These are phyloP conservation scores for Psettodes erumei DNA, from an alignment of 2,113 vertebrate species.

Conservation along the genomic window DNA sequence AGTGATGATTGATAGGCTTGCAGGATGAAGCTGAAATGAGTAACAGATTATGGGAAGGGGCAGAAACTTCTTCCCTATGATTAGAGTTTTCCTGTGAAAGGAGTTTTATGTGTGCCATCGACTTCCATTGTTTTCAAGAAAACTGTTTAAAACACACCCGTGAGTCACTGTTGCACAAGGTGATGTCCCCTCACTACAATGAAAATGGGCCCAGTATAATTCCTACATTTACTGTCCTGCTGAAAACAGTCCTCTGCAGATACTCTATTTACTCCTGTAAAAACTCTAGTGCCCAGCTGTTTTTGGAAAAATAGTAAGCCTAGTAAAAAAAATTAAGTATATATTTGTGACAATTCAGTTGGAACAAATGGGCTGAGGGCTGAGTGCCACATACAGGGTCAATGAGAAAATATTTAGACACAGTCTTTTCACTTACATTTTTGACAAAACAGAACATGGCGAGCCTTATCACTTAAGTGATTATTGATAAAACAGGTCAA, in stretches of 20 bases:
- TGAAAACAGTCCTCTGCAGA: not conserved
- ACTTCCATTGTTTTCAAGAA: not conserved
- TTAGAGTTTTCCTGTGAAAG: constrained; percentile 31
- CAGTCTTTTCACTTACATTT: not conserved
- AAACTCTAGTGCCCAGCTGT: too few species aligned
- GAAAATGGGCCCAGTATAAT: not conserved
- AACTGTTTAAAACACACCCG: not conserved
- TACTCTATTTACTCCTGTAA: not conserved
- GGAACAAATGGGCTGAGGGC: not conserved
- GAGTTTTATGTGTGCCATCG: not conserved
- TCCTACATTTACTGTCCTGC: not conserved
- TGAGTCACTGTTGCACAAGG: not conserved
- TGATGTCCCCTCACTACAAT: not conserved
- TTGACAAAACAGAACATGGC: not conserved
- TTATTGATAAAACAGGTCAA: not conserved
- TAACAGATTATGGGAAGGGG: constrained; percentile 33
- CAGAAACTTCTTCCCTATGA: constrained; percentile 28
- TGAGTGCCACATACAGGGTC: not conserved
- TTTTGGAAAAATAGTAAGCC: not conserved
- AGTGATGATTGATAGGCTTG: constrained; percentile 62
- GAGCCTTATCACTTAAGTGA: not conserved
- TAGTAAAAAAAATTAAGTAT: not conserved
- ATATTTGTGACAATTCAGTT: not conserved
- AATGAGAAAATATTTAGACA: not conserved
- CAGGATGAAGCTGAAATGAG: constrained; percentile 37